Evolutionary conservation across 1,140 invertebrate species (phyloP), one percentile per base, ranked within the genome.

Genomic region (Aphelinus certus): DNA sequence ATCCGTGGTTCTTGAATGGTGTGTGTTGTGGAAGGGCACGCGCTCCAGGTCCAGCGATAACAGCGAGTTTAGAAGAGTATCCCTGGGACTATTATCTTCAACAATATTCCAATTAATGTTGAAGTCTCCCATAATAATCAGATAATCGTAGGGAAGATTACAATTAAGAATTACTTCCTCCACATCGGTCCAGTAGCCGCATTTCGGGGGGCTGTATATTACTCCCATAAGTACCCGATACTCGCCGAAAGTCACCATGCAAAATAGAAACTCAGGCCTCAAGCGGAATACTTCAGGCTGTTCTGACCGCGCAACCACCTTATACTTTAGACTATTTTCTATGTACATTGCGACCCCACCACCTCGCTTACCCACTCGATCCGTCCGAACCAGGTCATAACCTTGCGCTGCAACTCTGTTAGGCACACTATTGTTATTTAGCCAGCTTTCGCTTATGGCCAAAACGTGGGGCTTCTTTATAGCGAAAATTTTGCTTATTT

Each of bases 221-320:
- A 58, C n/a, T 9, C 6, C 57, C 3, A 58, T 26, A 26, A 58
- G 57, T 3, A 58, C 57, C 57, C n/a, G 4, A 10, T 6, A 7
- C 6, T 26, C 6, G 3, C 26, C 7, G n/a, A 26, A 3, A 58
- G 6, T 7, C 4, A 26, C 7, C n/a, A 9, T 3, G 7, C 4
- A 6, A 58, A 58, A 58, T n/a, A 58, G n/a, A 26, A 58, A 58
- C 57, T 58, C 57, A 9, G 57, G 57, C n/a, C 57, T 58, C 57
- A 6, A 6, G 6, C 3, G 3, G n/a, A 6, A 58, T 3, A 26
- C 6, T 3, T 3, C n/a, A 9, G 6, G 6, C 3, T 26, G 3
- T 26, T 10, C 26, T 3, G 57, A 58, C 3, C 57, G 57, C 4
- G 4, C 4, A 3, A 58, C n/a, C 4, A 58, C 3, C 26, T 58